Evolutionary conservation across 2,113 vertebrate genomes (phyloP).

Genomic region (Thymallus thymallus): DNA sequence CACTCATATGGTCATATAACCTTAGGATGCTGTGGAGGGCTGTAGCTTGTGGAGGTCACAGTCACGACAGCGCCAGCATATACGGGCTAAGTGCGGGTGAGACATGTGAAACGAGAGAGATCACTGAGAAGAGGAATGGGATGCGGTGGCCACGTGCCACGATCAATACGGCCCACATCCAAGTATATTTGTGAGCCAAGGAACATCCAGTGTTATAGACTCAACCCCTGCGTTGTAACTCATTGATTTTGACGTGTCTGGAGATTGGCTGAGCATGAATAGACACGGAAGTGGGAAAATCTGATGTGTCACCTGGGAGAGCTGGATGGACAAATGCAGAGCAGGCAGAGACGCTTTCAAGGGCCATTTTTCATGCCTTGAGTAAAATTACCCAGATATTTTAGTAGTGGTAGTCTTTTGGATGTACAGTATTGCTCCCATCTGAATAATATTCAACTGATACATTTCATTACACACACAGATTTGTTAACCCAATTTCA

Average conservation of each 20-base stretch:
- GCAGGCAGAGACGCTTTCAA: neutral
- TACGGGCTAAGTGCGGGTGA: conserved; percentile 34
- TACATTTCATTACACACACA: neutral
- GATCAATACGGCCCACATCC: conserved; percentile 54
- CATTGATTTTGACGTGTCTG: conserved; percentile 47
- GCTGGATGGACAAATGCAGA: neutral
- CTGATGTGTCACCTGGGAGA: neutral
- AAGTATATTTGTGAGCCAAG: conserved; percentile 51
- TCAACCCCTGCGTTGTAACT: conserved; percentile 35
- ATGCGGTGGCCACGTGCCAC: conserved; percentile 28
- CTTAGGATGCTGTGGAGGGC: conserved; percentile 17
- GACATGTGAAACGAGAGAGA: conserved; percentile 43
- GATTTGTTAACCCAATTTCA: too few relatives aligned
- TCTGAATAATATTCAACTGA: neutral
- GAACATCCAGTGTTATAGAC: conserved; percentile 38
- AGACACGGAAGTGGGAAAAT: neutral
- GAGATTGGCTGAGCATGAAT: neutral
- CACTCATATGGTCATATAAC: conserved; percentile 24
- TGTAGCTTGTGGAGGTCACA: conserved; percentile 47
- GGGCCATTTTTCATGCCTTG: neutral
- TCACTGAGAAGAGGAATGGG: conserved; percentile 39
- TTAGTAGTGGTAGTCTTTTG: neutral
- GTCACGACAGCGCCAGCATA: conserved; percentile 36
- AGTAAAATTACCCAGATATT: neutral
- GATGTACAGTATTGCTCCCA: neutral